Percentiles rank a stretch among this genome's conserved stretches.
phyloP scores from a whole-genome alignment of 1,140 invertebrate species.

The Drosophila pectinifera region DNA sequence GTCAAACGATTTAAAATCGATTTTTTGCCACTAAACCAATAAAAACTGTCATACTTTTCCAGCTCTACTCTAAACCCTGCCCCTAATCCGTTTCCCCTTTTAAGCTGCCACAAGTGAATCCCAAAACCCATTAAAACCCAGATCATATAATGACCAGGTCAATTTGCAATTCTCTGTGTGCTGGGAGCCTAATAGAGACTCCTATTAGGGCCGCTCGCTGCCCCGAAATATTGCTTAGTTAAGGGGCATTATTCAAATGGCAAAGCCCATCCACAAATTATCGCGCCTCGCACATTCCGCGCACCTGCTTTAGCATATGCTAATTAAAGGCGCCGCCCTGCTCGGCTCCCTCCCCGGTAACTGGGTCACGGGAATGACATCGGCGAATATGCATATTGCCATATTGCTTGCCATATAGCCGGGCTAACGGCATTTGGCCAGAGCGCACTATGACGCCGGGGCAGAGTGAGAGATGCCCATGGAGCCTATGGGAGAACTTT shows the following conservation, averaged over 20 bases:
- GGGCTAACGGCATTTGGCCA: conserved; percentile 59
- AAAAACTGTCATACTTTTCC: background rate
- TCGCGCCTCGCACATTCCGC: conserved; percentile 31
- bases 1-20: no score
- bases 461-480: conserved; percentile 18
- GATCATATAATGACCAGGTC: conserved; percentile 40
- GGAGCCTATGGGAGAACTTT: conserved; percentile 67
- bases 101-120: conserved; percentile 1
- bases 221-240: conserved; percentile 25
- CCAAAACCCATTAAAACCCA: conserved; percentile 2
- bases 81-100: background rate
- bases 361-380: conserved; percentile 74
- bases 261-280: conserved; percentile 46
- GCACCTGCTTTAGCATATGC: conserved; percentile 58
- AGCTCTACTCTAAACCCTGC: background rate
- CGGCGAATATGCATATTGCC: conserved; percentile 30
- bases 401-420: conserved; percentile 18
- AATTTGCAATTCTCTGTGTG: conserved; percentile 42
- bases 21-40: no score
- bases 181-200: background rate
- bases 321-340: conserved; percentile 63
- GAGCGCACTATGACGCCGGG: no score
- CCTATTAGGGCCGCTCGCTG: background rate
- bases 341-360: conserved; percentile 22
- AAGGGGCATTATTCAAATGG: conserved; percentile 48